A percentile compares a stretch with the other conserved stretches of the same genome.
phyloP scores from a whole-genome alignment of 2,888 invertebrate genomes.

The Hesperia comma region DNA sequence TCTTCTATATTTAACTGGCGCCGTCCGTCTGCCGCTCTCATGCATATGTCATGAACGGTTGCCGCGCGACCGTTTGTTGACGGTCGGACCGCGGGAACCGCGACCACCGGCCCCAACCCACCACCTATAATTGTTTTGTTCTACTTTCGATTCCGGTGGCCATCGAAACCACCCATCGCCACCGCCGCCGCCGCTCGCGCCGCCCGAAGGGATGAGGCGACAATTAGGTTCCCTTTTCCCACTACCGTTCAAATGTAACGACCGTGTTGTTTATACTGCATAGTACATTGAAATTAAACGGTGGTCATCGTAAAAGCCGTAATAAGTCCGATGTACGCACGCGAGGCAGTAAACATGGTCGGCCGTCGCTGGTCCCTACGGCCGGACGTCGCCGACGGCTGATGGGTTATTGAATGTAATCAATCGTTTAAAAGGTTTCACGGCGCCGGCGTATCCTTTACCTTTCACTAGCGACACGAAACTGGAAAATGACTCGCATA shows the following conservation, averaged over 20 bases:
- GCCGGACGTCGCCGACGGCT: slow-evolving; percentile 47
- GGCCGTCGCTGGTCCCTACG: slow-evolving; percentile 58
- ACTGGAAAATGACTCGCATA: slow-evolving; percentile 1
- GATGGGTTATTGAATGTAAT: slow-evolving; percentile 61
- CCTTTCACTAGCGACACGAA: slow-evolving; percentile 11
- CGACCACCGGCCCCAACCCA: slow-evolving; percentile 65
- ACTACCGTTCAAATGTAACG: slow-evolving; percentile 59
- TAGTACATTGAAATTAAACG: slow-evolving; percentile 73
- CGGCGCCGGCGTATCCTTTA: slow-evolving; percentile 1
- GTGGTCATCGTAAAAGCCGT: slow-evolving; percentile 71
- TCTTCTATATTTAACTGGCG: slow-evolving; percentile 79
- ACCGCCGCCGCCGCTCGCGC: slow-evolving; percentile 46
- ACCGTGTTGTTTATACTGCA: slow-evolving; percentile 66
- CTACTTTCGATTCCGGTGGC: slow-evolving; percentile 74
- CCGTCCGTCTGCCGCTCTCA: slow-evolving; percentile 73
- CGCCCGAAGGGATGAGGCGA: slow-evolving; percentile 73
- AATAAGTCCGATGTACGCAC: slow-evolving; percentile 66
- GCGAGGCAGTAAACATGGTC: slow-evolving; percentile 67
- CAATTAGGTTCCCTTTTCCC: slow-evolving; percentile 73
- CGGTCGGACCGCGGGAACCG: slow-evolving; percentile 76
- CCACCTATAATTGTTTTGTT: slow-evolving; percentile 78
- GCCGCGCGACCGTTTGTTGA: slow-evolving; percentile 82
- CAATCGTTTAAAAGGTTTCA: slow-evolving; percentile 43
- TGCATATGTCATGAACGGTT: slow-evolving; percentile 84
- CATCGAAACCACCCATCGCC: slow-evolving; percentile 65